Evolutionary conservation across 2,888 invertebrate species (phyloP).

Genomic region (Drosophila nigritarsus): DNA sequence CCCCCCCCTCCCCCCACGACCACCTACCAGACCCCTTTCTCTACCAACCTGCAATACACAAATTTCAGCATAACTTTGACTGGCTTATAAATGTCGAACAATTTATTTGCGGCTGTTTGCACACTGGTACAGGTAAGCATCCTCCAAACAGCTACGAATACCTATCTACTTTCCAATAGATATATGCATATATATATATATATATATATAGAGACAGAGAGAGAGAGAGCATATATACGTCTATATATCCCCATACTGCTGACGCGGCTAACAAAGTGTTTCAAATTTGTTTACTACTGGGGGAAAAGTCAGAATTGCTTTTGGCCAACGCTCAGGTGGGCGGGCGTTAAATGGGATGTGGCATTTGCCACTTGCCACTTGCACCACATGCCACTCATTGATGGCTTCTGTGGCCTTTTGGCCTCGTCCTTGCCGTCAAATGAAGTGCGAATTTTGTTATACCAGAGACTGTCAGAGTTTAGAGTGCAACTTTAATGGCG

Average conservation of each 20-base stretch:
- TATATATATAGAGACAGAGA: not conserved
- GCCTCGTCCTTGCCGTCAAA: slow-evolving; percentile 45
- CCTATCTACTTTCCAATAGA: slow-evolving; percentile 2
- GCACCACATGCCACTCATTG: slow-evolving; percentile 48
- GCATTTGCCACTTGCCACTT: slow-evolving; percentile 28
- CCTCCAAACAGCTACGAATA: not conserved
- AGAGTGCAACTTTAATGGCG: slow-evolving; percentile 49
- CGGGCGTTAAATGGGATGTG: slow-evolving; percentile 64
- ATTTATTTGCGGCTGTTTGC: slow-evolving; percentile 77
- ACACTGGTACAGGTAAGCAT: slow-evolving; percentile 35
- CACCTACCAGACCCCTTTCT: not conserved
- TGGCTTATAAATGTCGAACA: slow-evolving; percentile 80
- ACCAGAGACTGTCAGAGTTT: slow-evolving; percentile 17
- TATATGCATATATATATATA: slow-evolving; percentile 3
- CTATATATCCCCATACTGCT: slow-evolving; percentile 22
- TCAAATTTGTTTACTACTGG: slow-evolving; percentile 74
- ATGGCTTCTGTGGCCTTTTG: slow-evolving; percentile 60
- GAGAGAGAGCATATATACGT: slow-evolving; percentile 1
- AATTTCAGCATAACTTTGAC: slow-evolving; percentile 79
- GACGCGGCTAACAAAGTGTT: slow-evolving; percentile 71
- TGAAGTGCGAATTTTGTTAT: slow-evolving; percentile 63
- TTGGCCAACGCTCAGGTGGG: slow-evolving; percentile 49
- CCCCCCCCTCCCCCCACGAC: not conserved
- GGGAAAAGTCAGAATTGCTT: slow-evolving; percentile 58
- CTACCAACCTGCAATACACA: slow-evolving; percentile 36